Evolutionary conservation across 1,140 invertebrate species (phyloP), one percentile per base, ranked within the genome.

Genomic region (Planococcus citri): DNA sequence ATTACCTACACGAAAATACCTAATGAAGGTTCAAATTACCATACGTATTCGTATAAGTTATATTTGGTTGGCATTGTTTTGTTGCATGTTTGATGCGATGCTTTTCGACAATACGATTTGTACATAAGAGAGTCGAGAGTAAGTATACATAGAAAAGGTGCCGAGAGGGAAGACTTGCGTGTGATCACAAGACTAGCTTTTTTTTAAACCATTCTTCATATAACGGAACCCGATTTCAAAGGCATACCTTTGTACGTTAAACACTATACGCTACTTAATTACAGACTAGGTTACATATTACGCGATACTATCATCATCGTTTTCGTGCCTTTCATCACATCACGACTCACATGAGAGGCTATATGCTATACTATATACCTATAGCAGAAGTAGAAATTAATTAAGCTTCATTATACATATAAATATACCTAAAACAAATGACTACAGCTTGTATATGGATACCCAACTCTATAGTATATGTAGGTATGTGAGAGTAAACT

Each of bases 301-400:
- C 41, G 10, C 12, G 41, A 51, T 51, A 51, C 6, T 37, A 37
- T 14, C 33, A 37, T 37, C 41, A 20, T 20, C 10, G 41, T 51
- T 51, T 51, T 51, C 41, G 41, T 51, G 41, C 41, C 41, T 51
- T 51, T 51, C 41, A 51, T 51, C 41, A 20, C 41, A 51, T 51
- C 41, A 51, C 41, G 41, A 51, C 41, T 51, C 41, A 51, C n/a
- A 51, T 20, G 41, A 20, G 12, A 20, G 41, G 4, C n/a, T n/a
- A n/a, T n/a, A n/a, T n/a, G n/a, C n/a, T n/a, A n/a, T n/a, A n/a
- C n/a, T n/a, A n/a, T n/a, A n/a, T n/a, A n/a, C n/a, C n/a, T n/a
- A n/a, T n/a, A n/a, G n/a, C 41, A 20, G 41, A 9, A 51, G 41
- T 51, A 12, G 41, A 51, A 51, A 51, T 51, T 51, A 51, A 51